A percentile compares a stretch with the other conserved stretches of the same genome.
Conservation (phyloP, 2,888 invertebrate genomes). For the Proisotoma minuta region DNA sequence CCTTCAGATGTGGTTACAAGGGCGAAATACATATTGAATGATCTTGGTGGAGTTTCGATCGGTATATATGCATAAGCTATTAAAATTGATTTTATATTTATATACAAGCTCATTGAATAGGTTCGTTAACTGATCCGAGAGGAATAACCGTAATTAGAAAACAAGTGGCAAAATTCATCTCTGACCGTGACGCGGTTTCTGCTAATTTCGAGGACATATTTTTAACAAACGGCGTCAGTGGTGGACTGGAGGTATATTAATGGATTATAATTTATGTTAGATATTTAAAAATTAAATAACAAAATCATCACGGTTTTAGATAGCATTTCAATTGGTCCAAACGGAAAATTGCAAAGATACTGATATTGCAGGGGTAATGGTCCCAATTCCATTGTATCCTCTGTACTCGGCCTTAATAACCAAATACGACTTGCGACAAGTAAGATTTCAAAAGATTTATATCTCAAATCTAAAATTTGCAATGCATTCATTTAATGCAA, state of each 20-base stretch:
- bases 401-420: background rate
- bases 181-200: background rate
- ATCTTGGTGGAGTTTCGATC: background rate
- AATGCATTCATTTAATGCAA: no score
- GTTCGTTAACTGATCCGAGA: background rate
- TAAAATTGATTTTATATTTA: no score
- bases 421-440: background rate
- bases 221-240: background rate
- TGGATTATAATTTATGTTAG: background rate
- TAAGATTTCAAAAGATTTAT: no score
- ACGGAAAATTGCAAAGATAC: background rate
- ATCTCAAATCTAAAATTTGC: no score
- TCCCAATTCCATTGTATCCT: conserved; percentile 2
- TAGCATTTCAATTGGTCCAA: background rate
- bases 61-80: no score
- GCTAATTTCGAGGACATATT: background rate
- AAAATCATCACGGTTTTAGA: background rate
- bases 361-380: background rate
- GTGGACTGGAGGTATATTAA: background rate
- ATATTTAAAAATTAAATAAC: background rate
- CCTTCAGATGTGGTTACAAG: background rate
- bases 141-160: background rate
- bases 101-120: no score
- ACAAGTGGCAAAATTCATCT: background rate
- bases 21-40: background rate